Conservation (phyloP, 2,888 invertebrate species). For the Melinopterus prodromus region DNA sequence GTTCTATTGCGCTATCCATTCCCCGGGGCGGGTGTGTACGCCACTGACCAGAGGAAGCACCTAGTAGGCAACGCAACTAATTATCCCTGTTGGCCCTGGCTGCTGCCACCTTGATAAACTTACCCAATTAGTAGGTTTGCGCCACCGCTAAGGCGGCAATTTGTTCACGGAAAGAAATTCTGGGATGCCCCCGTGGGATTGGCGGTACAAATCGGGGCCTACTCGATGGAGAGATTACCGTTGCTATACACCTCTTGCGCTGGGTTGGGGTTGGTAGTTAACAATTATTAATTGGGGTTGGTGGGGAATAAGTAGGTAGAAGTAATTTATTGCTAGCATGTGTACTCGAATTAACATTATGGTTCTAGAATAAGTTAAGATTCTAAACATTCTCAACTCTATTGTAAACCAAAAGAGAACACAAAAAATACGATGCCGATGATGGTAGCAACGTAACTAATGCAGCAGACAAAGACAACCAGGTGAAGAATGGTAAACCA, state of each 20-base stretch:
- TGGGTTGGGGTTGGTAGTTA: neutral
- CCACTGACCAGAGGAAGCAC: slow-evolving; percentile 24
- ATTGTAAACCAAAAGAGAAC: too few species aligned
- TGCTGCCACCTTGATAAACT: slow-evolving; percentile 31
- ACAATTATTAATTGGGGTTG: slow-evolving; percentile 4
- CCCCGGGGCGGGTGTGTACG: slow-evolving; percentile 33
- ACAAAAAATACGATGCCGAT: too few species aligned
- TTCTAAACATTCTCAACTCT: too few species aligned
- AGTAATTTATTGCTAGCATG: neutral
- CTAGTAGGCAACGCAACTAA: slow-evolving; percentile 27
- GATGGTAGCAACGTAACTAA: too few species aligned
- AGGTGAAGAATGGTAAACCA: too few species aligned
- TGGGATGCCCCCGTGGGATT: neutral
- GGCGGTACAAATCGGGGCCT: neutral
- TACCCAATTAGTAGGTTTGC: slow-evolving; percentile 27
- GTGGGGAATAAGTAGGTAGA: neutral
- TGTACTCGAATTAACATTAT: too few species aligned
- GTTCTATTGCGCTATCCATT: slow-evolving; percentile 58
- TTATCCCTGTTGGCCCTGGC: slow-evolving; percentile 12
- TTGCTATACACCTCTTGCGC: neutral
- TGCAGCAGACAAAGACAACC: too few species aligned
- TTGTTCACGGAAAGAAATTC: slow-evolving; percentile 21
- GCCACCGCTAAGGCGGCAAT: slow-evolving; percentile 18
- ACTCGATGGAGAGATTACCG: neutral
- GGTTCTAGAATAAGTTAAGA: too few species aligned